Evolutionary conservation across 2,797 vertebrate genomes (phyloP).

Genomic region (Arrhamphus sclerolepis): DNA sequence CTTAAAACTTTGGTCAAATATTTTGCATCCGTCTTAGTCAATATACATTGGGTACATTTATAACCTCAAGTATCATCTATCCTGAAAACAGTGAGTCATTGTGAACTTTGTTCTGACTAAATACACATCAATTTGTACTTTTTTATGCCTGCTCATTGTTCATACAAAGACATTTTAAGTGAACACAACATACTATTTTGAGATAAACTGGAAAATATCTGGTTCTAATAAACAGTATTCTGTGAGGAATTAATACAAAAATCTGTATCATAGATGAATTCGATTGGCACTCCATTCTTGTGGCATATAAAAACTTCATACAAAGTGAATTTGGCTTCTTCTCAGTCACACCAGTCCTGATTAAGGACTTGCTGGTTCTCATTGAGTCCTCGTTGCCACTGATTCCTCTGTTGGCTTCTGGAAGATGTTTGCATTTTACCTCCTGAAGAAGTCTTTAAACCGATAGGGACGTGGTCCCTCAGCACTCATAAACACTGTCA

Average conservation of each 20-base stretch:
- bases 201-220: slow-evolving; percentile 36
- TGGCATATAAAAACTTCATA: slow-evolving; percentile 14
- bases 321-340: slow-evolving; percentile 29
- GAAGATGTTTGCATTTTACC: slow-evolving; percentile 3
- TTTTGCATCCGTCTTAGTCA: slow-evolving; percentile 21
- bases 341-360: slow-evolving; percentile 6
- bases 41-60: slow-evolving; percentile 26
- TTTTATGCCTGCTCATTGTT: slow-evolving; percentile 16
- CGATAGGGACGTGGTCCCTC: slow-evolving; percentile 4
- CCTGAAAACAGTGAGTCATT: slow-evolving; percentile 25
- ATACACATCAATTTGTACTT: slow-evolving; percentile 21
- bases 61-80: slow-evolving; percentile 46
- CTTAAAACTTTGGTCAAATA: slow-evolving; percentile 77
- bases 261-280: slow-evolving; percentile 48
- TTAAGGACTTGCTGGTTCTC: slow-evolving; percentile 22
- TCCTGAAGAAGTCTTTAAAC: slow-evolving; percentile 17
- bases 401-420: slow-evolving; percentile 1
- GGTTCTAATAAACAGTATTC: slow-evolving; percentile 25
- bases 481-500: slow-evolving; percentile 17
- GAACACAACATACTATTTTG: slow-evolving; percentile 27
- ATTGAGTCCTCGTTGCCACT: slow-evolving; percentile 1
- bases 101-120: slow-evolving; percentile 7
- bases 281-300: slow-evolving; percentile 36
- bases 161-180: slow-evolving; percentile 36
- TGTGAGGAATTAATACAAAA: slow-evolving; percentile 16